Evolutionary conservation across 2,113 vertebrate genomes (phyloP).

Genomic region (Colossoma macropomum): DNA sequence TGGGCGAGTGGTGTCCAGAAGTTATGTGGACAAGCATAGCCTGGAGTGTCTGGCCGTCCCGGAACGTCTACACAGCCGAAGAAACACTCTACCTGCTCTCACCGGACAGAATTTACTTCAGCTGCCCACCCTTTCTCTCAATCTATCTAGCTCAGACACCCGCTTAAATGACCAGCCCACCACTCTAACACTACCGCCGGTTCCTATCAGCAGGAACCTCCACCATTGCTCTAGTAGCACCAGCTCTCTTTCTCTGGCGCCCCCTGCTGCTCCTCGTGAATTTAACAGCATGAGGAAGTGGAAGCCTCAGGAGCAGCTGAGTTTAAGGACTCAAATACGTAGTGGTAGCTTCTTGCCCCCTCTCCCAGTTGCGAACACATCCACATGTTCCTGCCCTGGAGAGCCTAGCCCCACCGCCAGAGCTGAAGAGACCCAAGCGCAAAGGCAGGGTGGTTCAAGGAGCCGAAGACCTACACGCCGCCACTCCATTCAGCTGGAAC

Average conservation of each 20-base stretch:
- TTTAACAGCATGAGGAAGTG: constrained; percentile 7
- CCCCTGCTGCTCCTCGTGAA: constrained; percentile 3
- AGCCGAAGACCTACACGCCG: constrained; percentile 33
- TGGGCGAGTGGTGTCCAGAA: background rate
- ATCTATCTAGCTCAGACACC: constrained; percentile 52
- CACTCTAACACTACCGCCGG: constrained; percentile 10
- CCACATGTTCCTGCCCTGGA: constrained; percentile 5
- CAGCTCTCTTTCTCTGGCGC: constrained; percentile 16
- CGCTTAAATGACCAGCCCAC: constrained; percentile 24
- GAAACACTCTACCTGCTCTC: constrained; percentile 58
- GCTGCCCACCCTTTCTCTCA: constrained; percentile 45
- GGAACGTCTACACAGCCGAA: constrained; percentile 26
- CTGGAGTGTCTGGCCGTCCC: background rate
- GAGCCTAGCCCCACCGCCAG: constrained; percentile 25
- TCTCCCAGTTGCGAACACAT: background rate
- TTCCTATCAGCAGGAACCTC: background rate
- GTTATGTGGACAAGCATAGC: background rate
- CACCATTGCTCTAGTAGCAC: background rate
- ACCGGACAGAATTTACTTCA: constrained; percentile 45
- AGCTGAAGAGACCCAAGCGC: constrained; percentile 39
- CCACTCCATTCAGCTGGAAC: constrained; percentile 64
- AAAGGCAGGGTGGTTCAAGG: constrained; percentile 15
- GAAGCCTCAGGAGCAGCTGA: constrained; percentile 21
- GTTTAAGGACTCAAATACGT: constrained; percentile 7
- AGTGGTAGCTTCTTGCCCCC: constrained; percentile 52